These are phyloP conservation scores for Ceramica pisi DNA, from an alignment of 2,888 invertebrate genomes.

Conservation along the genomic window DNA sequence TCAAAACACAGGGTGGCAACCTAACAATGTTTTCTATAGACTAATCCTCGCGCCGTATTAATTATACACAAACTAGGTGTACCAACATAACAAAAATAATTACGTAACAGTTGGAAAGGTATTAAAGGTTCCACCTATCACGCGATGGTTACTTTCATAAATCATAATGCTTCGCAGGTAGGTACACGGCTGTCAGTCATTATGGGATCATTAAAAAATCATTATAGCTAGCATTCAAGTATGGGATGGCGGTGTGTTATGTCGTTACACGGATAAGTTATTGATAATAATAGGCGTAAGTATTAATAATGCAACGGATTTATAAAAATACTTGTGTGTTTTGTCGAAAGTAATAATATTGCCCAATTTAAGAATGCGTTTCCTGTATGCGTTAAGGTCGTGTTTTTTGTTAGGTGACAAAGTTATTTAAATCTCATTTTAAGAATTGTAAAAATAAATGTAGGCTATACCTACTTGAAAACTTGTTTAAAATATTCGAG, in stretches of 20 bases:
- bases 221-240: conserved; percentile 76
- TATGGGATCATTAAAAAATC: conserved; percentile 88
- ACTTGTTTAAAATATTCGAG: not conserved
- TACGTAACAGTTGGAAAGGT: conserved; percentile 60
- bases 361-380: not conserved
- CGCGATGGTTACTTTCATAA: conserved; percentile 83
- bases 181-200: conserved; percentile 83
- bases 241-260: conserved; percentile 47
- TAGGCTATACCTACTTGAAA: not conserved
- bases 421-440: not conserved
- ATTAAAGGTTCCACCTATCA: conserved; percentile 76
- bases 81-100: conserved; percentile 62
- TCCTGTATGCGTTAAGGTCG: too few relatives aligned
- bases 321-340: not conserved
- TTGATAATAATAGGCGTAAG: conserved; percentile 3
- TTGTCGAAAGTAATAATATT: not conserved
- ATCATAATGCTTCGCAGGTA: conserved; percentile 76
- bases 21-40: conserved; percentile 35
- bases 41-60: conserved; percentile 43
- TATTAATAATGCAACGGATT: not conserved
- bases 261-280: conserved; percentile 39
- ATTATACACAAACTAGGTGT: conserved; percentile 58
- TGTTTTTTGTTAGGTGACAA: not conserved
- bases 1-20: conserved; percentile 42
- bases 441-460: not conserved